Base-by-base conservation (phyloP, 2,888 invertebrate species). In the Tridacna gigas region DNA sequence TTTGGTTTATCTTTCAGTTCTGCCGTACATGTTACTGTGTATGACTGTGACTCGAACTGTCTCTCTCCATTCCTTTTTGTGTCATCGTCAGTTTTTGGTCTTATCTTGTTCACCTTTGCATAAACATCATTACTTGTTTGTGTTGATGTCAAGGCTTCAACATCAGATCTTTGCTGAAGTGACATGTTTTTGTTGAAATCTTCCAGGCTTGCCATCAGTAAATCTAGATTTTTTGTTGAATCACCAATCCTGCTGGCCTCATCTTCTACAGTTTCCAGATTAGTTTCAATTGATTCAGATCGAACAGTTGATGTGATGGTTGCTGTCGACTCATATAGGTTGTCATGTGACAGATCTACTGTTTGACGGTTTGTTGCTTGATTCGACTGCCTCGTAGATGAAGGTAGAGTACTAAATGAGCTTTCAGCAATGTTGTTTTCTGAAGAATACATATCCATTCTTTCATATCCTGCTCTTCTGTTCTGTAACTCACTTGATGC, bases 311-410 rank as follows among this genome's bases (percentile, higher is more conserved):
- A 87, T 22, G 84, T 84, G 48, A 84, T 74, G 20, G 86, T 87
- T 26, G 77, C 51, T n/a, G 84, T 84, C 0, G 86, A 87, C 56
- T 87, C 82, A 48, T 84, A 87, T 60, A 87, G 65, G 74, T 84
- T 80, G 37, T 87, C 86, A 60, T 75, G 71, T 13, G 82, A 79
- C 18, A 56, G 26, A 67, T 79, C 71, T 2, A 71, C 51, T 15
- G 51, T 25, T 26, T 71, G 45, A 9, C 51, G 71, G 18, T 71
- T 71, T 5, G 71, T 11, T 3, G 22, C 71, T 25, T 51, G 48
- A 22, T 26, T 47, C 13, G 51, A 25, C 0, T 51, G 9, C 51
- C 26, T 51, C 2, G 48, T 12, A 7, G 71, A 18, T 25, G 48
- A 22, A 25, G 71, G 51, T 13, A 71, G 15, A 7, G 51, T 71